A percentile compares a stretch with the other conserved stretches of the same genome.
phyloP scores from a whole-genome alignment of 2,888 invertebrate species.

The Beris morrisii region DNA sequence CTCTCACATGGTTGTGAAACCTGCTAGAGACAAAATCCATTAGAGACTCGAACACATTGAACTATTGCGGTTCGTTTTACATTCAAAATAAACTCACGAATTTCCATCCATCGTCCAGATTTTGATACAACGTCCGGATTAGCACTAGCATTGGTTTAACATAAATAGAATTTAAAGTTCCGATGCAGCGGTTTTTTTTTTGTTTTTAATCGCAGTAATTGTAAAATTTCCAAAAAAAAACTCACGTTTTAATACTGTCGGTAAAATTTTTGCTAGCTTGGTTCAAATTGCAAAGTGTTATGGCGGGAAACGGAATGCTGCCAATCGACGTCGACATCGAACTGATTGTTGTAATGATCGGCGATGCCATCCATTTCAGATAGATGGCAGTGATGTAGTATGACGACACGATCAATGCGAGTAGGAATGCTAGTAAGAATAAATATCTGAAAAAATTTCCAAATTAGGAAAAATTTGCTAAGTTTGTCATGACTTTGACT shows the following conservation, averaged over 20 bases:
- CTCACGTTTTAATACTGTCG: slow-evolving; percentile 57
- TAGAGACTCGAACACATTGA: background rate
- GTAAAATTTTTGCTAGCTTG: slow-evolving; percentile 69
- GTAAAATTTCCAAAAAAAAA: background rate
- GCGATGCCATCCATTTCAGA: slow-evolving; percentile 66
- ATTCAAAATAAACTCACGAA: slow-evolving; percentile 11
- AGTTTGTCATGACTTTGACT: background rate
- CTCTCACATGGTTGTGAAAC: slow-evolving; percentile 73
- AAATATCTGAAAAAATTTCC: slow-evolving; percentile 61
- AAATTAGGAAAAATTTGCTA: too few relatives aligned
- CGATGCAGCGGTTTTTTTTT: slow-evolving; percentile 28
- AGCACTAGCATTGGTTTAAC: background rate
- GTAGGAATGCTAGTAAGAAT: slow-evolving; percentile 69
- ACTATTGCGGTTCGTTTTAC: background rate
- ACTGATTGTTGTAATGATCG: slow-evolving; percentile 72
- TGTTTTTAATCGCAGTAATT: background rate
- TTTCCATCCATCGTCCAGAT: background rate
- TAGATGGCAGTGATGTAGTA: slow-evolving; percentile 72
- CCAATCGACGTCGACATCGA: slow-evolving; percentile 65
- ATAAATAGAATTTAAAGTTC: background rate
- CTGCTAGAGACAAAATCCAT: slow-evolving; percentile 52
- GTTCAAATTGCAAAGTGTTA: slow-evolving; percentile 81
- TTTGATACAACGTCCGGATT: background rate
- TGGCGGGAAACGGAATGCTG: slow-evolving; percentile 73
- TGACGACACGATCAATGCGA: slow-evolving; percentile 65